Evolutionary conservation across 2,113 vertebrate genomes (phyloP), one percentile per base, ranked within the genome.

Genomic region (Struthidea cinerea): DNA sequence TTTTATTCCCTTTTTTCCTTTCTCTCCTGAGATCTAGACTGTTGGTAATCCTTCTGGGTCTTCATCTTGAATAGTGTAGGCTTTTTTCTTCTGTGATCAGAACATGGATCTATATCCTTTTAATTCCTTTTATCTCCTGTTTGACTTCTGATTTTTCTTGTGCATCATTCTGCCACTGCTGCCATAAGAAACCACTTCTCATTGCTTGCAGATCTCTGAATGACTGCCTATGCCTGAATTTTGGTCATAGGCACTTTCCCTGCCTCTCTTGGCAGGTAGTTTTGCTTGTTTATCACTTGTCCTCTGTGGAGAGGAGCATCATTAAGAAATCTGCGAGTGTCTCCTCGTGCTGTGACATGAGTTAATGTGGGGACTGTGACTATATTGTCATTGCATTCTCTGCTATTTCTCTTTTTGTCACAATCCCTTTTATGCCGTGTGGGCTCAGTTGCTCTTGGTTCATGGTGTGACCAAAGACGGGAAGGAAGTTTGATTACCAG

Each of bases 361-460:
- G 42, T 52, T 84, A 19, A 33, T 2, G 27, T 27, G 35, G 28
- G 42, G 26, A 8, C n/a, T 68, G 16, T 83, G 33, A 16, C 21
- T 37, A 1, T 46, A 9, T 14, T 59, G 24, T 69, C 41, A 5
- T 47, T 57, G 19, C 19, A 20, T 28, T 44, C 26, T 52, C 50
- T 84, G 22, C 26, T 55, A 0, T 55, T 89, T 22, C 2, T 4
- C 33, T 61, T 82, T 28, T 37, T 61, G 53, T 35, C 24, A 1
- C 44, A 6, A 2, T 46, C 2, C 1, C 9, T 47, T 49, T 27
- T 57, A 2, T 0, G 1, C 10, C 0, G 0, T 0, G 0, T 78
- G 55, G 42, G 23, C 16, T 84, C 20, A 9, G 42, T 39, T 67
- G 52, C 59, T 76, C 11, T 65, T 77, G 1, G 4, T n/a, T 37